Evolutionary conservation across 37 sponge, comb jelly and placozoan genomes (phyloP), one percentile per base, ranked within the genome.

Genomic region (Beroe forskalii): DNA sequence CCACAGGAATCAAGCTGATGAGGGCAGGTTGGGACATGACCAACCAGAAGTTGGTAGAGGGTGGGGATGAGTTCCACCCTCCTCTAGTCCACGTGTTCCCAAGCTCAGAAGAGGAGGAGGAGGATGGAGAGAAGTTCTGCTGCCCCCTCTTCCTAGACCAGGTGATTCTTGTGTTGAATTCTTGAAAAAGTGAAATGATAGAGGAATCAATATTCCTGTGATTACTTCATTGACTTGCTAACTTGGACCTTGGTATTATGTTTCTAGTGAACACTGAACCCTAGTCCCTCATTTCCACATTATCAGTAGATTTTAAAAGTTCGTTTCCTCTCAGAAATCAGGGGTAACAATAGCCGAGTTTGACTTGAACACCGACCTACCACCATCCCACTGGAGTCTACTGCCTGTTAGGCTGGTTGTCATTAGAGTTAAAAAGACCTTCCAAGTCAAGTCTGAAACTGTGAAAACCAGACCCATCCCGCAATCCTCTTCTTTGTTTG

Each of bases 131-230:
- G 8, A 42, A 43, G 27, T 80, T 23, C 31, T 41, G 28, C 55
- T 80, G 86, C 48, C 55, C 86, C n/a, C 86, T 80, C 0, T 80
- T 41, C 42, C 86, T 80, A 0, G 86, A 80, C 20, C 44, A 80
- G 66, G 66, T 64, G 31, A 64, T n/a, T 30, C 25, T 64, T 6
- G 31, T 64, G 14, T 55, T 20, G 14, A 19, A 55, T 9, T 9
- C 9, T 55, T 55, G 17, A 9, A 55, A 19, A 17, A 19, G 60
- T 55, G 60, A 55, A 17, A 19, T 20, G 14, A 55, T 20, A 17
- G 9, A 17, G 9, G 60, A 55, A 55, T 55, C 9, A 9, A 55
- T 9, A 17, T 55, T 9, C 17, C 17, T 20, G 60, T 55, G 60
- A 55, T 17, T 20, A 17, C 17, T 55, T n/a, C n/a, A n/a, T n/a